Conservation (phyloP, 2,797 vertebrate genomes). For the Anabas testudineus region DNA sequence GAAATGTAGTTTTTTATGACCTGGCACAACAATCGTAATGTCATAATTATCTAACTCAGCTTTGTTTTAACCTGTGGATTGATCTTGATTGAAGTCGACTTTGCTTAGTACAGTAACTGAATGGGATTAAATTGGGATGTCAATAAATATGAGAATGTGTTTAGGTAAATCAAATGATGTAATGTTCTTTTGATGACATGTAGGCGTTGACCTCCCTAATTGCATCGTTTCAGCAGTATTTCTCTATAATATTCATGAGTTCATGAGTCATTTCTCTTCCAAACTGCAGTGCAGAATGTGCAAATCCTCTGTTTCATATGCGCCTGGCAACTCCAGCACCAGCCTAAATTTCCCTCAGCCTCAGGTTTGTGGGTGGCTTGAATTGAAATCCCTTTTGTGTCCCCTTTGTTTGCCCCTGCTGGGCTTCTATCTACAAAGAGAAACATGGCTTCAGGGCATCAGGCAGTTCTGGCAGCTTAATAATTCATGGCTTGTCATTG, state of each 20-base stretch:
- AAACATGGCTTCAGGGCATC: slow-evolving; percentile 57
- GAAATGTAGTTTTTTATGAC: too few species aligned
- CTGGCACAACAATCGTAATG: too few species aligned
- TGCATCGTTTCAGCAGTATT: neutral
- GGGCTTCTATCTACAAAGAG: slow-evolving; percentile 61
- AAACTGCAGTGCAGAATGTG: slow-evolving; percentile 12
- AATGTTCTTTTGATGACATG: slow-evolving; percentile 7
- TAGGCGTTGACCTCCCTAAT: neutral
- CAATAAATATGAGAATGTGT: neutral
- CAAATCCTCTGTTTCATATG: slow-evolving; percentile 22
- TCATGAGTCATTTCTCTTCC: slow-evolving; percentile 25
- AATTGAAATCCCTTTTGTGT: slow-evolving; percentile 57
- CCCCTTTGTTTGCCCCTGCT: slow-evolving; percentile 58
- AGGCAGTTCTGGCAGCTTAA: slow-evolving; percentile 63
- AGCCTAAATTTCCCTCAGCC: slow-evolving; percentile 23
- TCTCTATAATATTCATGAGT: neutral
- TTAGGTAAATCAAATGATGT: slow-evolving; percentile 15
- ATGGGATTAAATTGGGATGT: neutral
- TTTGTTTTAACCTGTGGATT: too few species aligned
- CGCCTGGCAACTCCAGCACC: slow-evolving; percentile 13
- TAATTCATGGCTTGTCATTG: slow-evolving; percentile 74
- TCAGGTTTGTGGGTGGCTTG: slow-evolving; percentile 50
- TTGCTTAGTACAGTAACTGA: too few species aligned
- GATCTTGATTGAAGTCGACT: too few species aligned
- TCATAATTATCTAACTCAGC: too few species aligned